A percentile compares a stretch with the other conserved stretches of the same genome.
These are phyloP conservation scores for Idaea biselata DNA, from an alignment of 2,888 invertebrate species.

Conservation along the genomic window DNA sequence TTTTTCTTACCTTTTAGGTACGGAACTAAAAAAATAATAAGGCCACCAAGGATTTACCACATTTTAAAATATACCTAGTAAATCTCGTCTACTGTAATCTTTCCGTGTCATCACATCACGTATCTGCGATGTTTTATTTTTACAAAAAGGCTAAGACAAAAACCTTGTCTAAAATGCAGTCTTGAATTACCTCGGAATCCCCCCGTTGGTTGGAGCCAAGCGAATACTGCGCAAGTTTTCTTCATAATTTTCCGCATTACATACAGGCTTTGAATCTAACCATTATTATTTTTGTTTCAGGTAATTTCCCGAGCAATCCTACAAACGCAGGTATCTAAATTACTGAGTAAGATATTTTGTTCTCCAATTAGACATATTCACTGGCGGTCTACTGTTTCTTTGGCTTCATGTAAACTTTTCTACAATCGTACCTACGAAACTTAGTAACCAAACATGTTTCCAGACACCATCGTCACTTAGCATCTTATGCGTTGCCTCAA, in stretches of 20 bases:
- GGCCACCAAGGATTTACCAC: too few species aligned
- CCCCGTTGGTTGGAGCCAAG: neutral
- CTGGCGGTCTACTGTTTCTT: neutral
- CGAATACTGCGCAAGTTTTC: neutral
- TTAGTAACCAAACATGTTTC: too few species aligned
- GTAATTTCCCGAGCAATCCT: constrained; percentile 16
- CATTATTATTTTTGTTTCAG: constrained; percentile 18
- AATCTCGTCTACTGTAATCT: too few species aligned
- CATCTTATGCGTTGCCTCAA: too few species aligned
- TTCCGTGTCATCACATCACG: neutral
- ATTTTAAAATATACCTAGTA: too few species aligned
- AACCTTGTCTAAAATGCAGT: neutral
- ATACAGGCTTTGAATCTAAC: neutral
- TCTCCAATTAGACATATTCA: neutral
- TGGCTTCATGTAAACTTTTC: neutral
- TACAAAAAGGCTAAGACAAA: neutral
- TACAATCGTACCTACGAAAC: too few species aligned
- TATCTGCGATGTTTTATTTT: neutral
- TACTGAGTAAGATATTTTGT: constrained; percentile 9
- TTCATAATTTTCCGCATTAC: neutral
- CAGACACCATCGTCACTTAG: too few species aligned
- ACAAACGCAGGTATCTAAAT: constrained; percentile 10
- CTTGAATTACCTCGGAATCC: neutral
- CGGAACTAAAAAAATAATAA: too few species aligned
- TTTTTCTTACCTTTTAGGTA: too few species aligned